Base-by-base conservation (phyloP, 2,888 invertebrate species). In the Sphaerophoria taeniata region DNA sequence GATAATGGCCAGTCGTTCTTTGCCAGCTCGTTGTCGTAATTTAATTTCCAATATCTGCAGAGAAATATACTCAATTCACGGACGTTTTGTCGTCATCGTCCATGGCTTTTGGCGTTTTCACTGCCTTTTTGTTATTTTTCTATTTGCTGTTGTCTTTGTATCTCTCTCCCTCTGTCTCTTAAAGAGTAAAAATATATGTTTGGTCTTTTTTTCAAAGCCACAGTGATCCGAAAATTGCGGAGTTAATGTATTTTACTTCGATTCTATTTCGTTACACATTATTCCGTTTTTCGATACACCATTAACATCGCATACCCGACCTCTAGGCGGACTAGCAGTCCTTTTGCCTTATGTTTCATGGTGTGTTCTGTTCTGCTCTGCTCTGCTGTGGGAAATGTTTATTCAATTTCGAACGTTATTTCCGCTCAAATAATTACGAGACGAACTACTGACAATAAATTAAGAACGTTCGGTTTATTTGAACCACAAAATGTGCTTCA, bases 161-260 rank as follows among this genome's bases (percentile, higher is more conserved):
- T 12, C 9, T 0, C 6, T 47, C 47, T 47, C 53, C 53, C 9
- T 53, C 9, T 51, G 5, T 16, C 24, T 36, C n/a, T 43, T 3
- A 11, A 4, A 11, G 6, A 11, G 4, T 3, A 43, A 9, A 43
- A 9, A 5, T 43, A 3, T 43, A 9, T 3, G 9, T 9, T 9
- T 7, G 39, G 6, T 3, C 6, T 39, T 7, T 9, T 43, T 9
- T 43, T 11, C 43, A 7, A 43, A 9, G 3, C 60, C 16, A 51
- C 33, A 55, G 63, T 71, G 79, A 79, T 75, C 70, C 55, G 70
- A 75, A 67, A 75, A 75, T 84, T 69, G 71, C 60, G 80, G 55
- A 84, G 71, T 80, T 84, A 80, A 84, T 84, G 80, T 84, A 76
- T 84, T 80, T 84, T 84, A 80, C 67, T 84, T 84, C 72, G 75